phyloP scores from a whole-genome alignment of 2,888 invertebrate genomes.

The Anticlea derivata region DNA sequence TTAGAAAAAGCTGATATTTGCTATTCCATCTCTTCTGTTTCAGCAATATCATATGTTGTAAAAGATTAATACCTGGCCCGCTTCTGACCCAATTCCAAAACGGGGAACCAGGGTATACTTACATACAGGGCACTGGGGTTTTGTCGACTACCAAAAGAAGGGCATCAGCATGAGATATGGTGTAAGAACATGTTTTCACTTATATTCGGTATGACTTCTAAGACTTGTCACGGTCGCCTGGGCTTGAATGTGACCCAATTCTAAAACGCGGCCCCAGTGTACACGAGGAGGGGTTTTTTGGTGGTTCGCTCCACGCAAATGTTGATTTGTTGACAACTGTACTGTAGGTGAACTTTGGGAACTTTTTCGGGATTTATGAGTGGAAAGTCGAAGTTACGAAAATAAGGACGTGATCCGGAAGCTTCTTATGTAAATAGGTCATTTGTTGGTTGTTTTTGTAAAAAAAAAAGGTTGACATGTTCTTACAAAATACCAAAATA shows the following conservation, averaged over 20 bases:
- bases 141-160: not conserved
- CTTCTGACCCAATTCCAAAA: constrained; percentile 68
- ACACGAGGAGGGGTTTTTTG: constrained; percentile 18
- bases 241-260: constrained; percentile 64
- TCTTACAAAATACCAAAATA: too few species aligned
- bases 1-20: too few species aligned
- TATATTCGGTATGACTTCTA: not conserved
- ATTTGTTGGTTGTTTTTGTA: too few species aligned
- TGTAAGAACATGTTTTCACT: too few species aligned
- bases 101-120: constrained; percentile 44
- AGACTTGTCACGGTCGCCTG: constrained; percentile 31
- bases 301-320: constrained; percentile 23
- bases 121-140: constrained; percentile 35
- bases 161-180: too few species aligned
- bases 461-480: too few species aligned
- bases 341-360: constrained; percentile 22
- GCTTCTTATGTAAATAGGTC: too few species aligned
- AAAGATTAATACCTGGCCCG: not conserved
- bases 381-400: constrained; percentile 13
- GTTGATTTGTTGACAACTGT: constrained; percentile 35
- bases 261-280: constrained; percentile 52
- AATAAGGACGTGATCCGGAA: constrained; percentile 1
- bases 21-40: not conserved
- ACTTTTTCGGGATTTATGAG: constrained; percentile 20
- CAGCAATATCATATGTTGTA: not conserved